Evolutionary conservation across 2,797 vertebrate genomes (phyloP), one percentile per base, ranked within the genome.

Genomic region (Siniperca obscura): DNA sequence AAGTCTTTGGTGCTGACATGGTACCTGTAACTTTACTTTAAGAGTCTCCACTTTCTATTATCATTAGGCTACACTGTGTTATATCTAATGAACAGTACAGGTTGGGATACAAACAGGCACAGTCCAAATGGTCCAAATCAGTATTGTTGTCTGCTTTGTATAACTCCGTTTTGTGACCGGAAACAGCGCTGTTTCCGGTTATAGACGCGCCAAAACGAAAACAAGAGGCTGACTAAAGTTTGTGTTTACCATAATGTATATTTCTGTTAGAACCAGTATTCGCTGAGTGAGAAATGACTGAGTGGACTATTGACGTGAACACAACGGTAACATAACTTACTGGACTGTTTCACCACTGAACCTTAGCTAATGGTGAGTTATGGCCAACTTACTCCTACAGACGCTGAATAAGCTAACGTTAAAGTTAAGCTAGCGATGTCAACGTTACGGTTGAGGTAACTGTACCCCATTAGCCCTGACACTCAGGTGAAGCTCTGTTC

Each of bases 191-290:
- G 5, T 34, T 64, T 74, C 71, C 66, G 38, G 25, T 44, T 74
- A 6, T 9, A 22, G 57, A 21, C 22, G 72, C 80, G 80, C 80
- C 53, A 76, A 81, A 76, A 52, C 3, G 10, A 42, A 76, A 70
- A 56, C 1, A 22, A 36, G 27, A 27, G 16, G 11, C 1, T 0
- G 8, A 11, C 34, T 22, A 7, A 67, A 53, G 19, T 10, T 36
- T 42, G 12, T 62, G 44, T 64, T 53, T 30, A 30, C 30, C 30
- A 30, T 30, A 30, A 30, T 3, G 30, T 42, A 46, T 11, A 9
- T 38, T 57, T 57, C 9, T 10, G 11, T n/a, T 6, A 2, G 16
- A 13, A 27, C n/a, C 8, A 2, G 8, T 22, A 44, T 25, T 55
- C 21, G 9, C 17, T 5, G 17, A 44, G 17, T 22, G 38, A 55